These are phyloP conservation scores for Burhinus bistriatus DNA, from an alignment of 2,113 vertebrate species.

Conservation along the genomic window DNA sequence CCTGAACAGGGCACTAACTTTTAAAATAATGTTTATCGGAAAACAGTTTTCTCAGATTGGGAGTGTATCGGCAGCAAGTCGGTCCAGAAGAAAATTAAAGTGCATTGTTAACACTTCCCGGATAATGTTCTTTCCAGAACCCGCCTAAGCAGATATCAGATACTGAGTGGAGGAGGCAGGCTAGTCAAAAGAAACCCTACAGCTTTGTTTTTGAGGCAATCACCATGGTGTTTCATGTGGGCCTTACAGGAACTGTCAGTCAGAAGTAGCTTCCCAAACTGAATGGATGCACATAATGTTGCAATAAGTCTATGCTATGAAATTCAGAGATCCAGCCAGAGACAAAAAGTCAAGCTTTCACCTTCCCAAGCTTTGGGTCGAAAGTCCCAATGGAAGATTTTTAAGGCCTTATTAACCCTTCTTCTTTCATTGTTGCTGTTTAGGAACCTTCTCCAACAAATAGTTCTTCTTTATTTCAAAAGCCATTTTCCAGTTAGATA, in stretches of 20 bases:
- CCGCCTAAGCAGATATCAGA: neutral
- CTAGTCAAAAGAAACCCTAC: neutral
- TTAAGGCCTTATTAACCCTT: neutral
- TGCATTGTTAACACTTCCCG: constrained; percentile 16
- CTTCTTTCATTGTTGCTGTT: neutral
- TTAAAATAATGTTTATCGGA: neutral
- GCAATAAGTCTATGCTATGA: neutral
- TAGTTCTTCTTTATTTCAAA: neutral
- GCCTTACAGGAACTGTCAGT: constrained; percentile 1
- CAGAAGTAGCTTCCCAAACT: neutral
- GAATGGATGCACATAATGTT: neutral
- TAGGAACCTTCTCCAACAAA: neutral
- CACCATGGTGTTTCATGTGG: neutral
- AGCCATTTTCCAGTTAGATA: neutral
- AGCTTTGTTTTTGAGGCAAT: neutral
- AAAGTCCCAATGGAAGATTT: neutral
- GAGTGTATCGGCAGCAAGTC: neutral
- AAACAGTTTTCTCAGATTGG: neutral
- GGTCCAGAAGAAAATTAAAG: constrained; percentile 13
- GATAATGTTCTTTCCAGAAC: constrained; percentile 23
- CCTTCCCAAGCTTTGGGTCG: neutral
- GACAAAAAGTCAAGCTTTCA: neutral
- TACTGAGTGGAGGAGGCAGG: neutral
- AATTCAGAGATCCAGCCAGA: neutral
- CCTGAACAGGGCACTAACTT: neutral